Base-by-base conservation (phyloP, 2,797 vertebrate genomes). In the Arvicola amphibius region DNA sequence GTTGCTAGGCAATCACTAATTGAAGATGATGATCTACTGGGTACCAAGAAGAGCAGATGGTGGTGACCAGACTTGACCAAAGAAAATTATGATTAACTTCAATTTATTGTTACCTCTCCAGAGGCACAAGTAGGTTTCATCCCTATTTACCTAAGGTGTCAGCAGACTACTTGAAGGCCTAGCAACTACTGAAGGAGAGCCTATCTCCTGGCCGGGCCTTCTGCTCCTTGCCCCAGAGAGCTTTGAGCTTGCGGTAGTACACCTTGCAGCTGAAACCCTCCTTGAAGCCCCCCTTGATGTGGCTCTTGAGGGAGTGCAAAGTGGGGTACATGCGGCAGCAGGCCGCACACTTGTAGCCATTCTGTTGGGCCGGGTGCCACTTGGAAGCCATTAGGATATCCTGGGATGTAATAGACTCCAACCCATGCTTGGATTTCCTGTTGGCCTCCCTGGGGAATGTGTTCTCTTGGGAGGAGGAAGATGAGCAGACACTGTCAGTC, bases 201-300 rank as follows among this genome's bases (percentile, higher is more conserved):
- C 91, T 53, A 32, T 95, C 96, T 13, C 76, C 86, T 0, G 6
- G 79, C 88, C 46, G 8, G 43, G 53, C 88, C 65, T 51, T 76
- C 65, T 21, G 65, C 86, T 98, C 94, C 94, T 92, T 94, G 88
- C 91, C 84, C 97, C 96, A 74, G 73, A 98, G 92, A 3, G 51
- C 67, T 74, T 97, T 94, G 43, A 98, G 96, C 91, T 91, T 97
- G 11, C 61, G 0, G 92, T 97, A 98, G 92, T 96, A 98, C 5
- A 92, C 90, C 17, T 94, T 91, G 94, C 98, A 98, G 96, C 97
- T 98, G 96, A 98, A 98, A 40, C 98, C 98, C 69, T 98, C 95
- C 81, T 83, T 87, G 91, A 93, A 92, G 40, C 98, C 98, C 21
- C 96, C 76, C 59, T 93, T 91, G 95, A 98, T 94, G 85, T 98